Evolutionary conservation across 2,113 vertebrate species (phyloP).

Genomic region (Saimiri boliviensis): DNA sequence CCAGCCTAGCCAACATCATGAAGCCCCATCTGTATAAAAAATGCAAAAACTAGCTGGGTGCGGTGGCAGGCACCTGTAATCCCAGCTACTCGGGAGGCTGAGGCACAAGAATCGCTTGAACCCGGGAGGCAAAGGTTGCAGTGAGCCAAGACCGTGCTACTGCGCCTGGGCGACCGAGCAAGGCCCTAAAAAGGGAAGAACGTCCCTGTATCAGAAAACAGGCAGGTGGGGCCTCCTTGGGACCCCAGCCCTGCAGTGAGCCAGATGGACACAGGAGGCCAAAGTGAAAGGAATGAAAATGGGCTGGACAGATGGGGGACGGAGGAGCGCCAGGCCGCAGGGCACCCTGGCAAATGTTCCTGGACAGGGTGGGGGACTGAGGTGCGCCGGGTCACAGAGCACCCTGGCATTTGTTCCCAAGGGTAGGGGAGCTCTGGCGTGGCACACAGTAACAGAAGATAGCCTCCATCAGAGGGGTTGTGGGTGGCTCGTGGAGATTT

Average conservation of each 20-base stretch:
- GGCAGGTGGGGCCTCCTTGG: neutral
- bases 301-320: neutral
- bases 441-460: fast-evolving
- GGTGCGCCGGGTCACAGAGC: neutral
- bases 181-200: neutral
- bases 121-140: too few species aligned
- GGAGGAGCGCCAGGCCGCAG: fast-evolving
- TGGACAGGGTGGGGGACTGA: too few species aligned
- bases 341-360: neutral
- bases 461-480: fast-evolving
- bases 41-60: too few species aligned
- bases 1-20: too few species aligned
- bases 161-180: too few species aligned
- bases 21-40: too few species aligned
- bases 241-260: neutral
- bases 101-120: too few species aligned
- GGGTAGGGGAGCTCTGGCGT: neutral
- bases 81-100: too few species aligned
- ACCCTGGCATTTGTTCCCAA: neutral
- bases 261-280: neutral
- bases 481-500: neutral
- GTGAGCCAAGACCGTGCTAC: too few species aligned
- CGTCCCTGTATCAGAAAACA: neutral
- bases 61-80: too few species aligned
- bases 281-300: neutral